Base-by-base conservation (phyloP, 2,113 vertebrate species). In the Protobothrops flavoviridis region DNA sequence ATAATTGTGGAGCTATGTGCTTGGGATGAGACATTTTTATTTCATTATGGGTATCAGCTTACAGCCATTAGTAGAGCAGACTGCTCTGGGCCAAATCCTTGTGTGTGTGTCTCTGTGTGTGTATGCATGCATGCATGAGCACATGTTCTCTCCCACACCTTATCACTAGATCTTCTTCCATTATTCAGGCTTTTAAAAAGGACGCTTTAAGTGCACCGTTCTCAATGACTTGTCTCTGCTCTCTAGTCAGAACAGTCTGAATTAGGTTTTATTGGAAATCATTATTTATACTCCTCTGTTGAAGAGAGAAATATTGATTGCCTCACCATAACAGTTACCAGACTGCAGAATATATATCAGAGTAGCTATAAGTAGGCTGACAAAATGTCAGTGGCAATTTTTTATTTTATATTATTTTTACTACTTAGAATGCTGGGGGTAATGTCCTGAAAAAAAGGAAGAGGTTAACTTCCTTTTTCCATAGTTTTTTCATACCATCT, bases 11-110 rank as follows among this genome's bases (percentile, higher is more conserved):
- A 93, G 96, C 97, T 96, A n/a, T 95, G 96, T 95, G 95, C 97
- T 98, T 96, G 96, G 95, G 97, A 94, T 0, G 61, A 97, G 98
- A 97, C 97, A 97, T 98, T 98, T 98, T 98, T 98, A 98, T 98
- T 98, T 98, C 98, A 98, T 98, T 98, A 97, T 17, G 74, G 95
- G 98, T 98, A 98, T 98, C 98, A 85, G 96, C 90, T 98, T 98
- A 98, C 98, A 98, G 96, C 97, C 97, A 98, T 98, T 98, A 98
- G 97, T 97, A 97, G 96, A 98, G 97, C 97, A 98, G 97, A 98
- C 97, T 97, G 97, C 96, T 95, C 96, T 93, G 93, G 94, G 93
- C 97, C 96, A 94, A 97, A 97, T 97, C 95, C 96, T 95, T 97
- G 96, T 96, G 95, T 96, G n/a, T 91, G 39, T 91, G 29, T 95